Percentiles rank a stretch among this genome's conserved stretches.
These are phyloP conservation scores for Danionella dracula DNA, from an alignment of 2,797 vertebrate species.

Conservation along the genomic window DNA sequence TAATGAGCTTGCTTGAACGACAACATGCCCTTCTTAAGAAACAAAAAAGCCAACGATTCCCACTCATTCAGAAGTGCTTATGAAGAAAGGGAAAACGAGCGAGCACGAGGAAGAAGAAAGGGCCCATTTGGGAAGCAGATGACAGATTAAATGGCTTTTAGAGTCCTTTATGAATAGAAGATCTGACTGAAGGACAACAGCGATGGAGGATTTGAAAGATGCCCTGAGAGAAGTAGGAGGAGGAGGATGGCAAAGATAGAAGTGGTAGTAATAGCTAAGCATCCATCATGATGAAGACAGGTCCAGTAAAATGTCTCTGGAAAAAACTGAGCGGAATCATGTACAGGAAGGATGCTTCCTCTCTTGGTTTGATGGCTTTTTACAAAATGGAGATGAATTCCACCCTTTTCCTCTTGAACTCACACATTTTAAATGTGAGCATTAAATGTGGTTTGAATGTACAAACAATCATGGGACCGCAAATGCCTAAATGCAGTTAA, in stretches of 20 bases:
- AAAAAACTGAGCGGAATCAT: not conserved
- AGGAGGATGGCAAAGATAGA: no score
- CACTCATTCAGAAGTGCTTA: slow-evolving; percentile 14
- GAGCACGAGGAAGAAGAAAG: slow-evolving; percentile 29
- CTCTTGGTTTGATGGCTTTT: not conserved
- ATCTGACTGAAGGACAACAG: slow-evolving; percentile 13
- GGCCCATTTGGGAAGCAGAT: slow-evolving; percentile 34
- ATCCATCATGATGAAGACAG: not conserved
- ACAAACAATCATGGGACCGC: not conserved
- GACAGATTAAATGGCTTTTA: slow-evolving; percentile 59
- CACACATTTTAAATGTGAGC: not conserved
- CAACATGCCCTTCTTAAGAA: slow-evolving; percentile 1
- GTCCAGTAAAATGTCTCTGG: not conserved
- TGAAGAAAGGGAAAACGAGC: slow-evolving; percentile 41
- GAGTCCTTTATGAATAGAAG: slow-evolving; percentile 27
- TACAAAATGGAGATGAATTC: not conserved
- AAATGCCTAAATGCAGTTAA: no score
- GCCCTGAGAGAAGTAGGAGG: not conserved
- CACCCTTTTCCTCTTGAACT: not conserved
- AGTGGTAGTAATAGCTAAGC: not conserved
- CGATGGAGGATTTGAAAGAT: not conserved
- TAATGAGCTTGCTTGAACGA: slow-evolving; percentile 30
- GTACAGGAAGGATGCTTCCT: not conserved
- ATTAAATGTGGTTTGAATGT: not conserved
- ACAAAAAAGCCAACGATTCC: not conserved